Evolutionary conservation across 2,888 invertebrate genomes (phyloP).

Genomic region (Scelioninae gen. 1): DNA sequence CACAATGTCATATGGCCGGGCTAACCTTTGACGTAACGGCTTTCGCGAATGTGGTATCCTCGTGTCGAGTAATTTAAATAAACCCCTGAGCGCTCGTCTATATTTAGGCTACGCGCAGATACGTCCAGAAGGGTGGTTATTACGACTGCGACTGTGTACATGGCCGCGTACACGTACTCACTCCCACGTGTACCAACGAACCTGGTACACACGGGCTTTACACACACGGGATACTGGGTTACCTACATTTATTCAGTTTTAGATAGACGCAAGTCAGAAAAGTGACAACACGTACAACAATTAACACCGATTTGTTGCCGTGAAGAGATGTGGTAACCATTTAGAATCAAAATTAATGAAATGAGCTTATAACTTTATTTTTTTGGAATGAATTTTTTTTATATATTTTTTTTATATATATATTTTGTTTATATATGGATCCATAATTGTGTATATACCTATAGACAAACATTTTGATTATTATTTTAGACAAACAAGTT

Average conservation of each 20-base stretch:
- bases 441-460: too few species aligned
- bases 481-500: too few species aligned
- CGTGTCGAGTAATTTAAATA: constrained; percentile 77
- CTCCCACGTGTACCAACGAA: too few species aligned
- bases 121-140: constrained; percentile 37
- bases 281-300: constrained; percentile 40
- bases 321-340: constrained; percentile 16
- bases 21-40: constrained; percentile 72
- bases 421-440: too few species aligned
- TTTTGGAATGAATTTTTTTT: too few species aligned
- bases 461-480: too few species aligned
- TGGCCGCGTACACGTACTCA: too few species aligned
- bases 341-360: too few species aligned
- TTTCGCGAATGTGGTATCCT: constrained; percentile 69
- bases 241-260: constrained; percentile 47
- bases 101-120: constrained; percentile 72
- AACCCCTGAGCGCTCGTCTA: constrained; percentile 74
- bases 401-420: too few species aligned
- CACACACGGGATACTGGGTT: constrained; percentile 41
- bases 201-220: too few species aligned
- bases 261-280: constrained; percentile 34
- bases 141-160: constrained; percentile 23
- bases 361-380: too few species aligned
- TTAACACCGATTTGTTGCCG: constrained; percentile 46
- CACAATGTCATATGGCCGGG: constrained; percentile 53